phyloP scores from a whole-genome alignment of 2,113 vertebrate genomes.

The Pyrgilauda ruficollis region DNA sequence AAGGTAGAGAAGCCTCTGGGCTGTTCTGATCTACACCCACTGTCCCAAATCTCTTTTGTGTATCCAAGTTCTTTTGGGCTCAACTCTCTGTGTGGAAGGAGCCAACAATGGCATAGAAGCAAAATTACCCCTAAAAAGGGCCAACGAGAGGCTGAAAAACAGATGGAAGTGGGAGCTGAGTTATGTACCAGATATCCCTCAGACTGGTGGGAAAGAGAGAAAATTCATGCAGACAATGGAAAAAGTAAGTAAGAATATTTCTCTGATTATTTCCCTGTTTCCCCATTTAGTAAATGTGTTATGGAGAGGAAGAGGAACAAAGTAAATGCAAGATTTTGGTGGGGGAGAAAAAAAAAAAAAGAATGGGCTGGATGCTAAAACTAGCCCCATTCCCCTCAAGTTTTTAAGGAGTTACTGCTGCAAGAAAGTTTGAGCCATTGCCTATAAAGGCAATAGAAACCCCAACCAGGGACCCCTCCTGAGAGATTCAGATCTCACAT shows the following conservation, averaged over 20 bases:
- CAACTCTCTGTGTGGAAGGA: accelerated
- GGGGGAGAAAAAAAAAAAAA: background rate
- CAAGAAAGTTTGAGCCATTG: background rate
- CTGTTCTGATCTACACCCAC: too few relatives aligned
- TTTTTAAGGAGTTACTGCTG: conserved; percentile 10
- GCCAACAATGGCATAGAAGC: background rate
- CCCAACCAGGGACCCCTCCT: conserved; percentile 33
- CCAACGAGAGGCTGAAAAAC: background rate
- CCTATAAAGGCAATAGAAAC: conserved; percentile 44
- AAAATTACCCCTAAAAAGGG: background rate
- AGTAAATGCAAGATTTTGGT: background rate
- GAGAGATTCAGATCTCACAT: conserved; percentile 42
- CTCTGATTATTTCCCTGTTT: background rate
- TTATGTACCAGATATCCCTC: background rate
- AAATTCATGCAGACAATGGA: background rate
- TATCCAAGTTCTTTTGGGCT: background rate
- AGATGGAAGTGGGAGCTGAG: background rate
- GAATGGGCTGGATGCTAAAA: background rate
- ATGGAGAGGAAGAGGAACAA: background rate
- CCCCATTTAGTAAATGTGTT: background rate
- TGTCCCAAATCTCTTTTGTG: background rate
- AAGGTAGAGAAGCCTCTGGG: background rate
- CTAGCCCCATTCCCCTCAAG: background rate
- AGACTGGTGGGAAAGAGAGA: background rate
- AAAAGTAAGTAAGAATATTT: background rate